phyloP scores from a whole-genome alignment of 2,888 invertebrate genomes.

The Merodon equestris region DNA sequence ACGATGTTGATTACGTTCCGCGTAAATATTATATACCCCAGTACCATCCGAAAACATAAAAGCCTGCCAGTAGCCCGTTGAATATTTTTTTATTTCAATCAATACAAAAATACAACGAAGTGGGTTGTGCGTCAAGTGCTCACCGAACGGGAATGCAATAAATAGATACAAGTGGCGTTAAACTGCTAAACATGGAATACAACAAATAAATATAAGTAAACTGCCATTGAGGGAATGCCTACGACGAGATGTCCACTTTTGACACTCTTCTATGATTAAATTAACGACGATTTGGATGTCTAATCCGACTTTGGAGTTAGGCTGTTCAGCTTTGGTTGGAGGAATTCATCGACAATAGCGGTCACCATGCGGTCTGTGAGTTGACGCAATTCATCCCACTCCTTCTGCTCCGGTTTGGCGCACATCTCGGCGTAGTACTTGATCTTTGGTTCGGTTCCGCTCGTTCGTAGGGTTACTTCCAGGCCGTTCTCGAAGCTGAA shows the following conservation, averaged over 20 bases:
- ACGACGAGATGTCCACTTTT: constrained; percentile 3
- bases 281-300: neutral
- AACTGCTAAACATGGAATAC: neutral
- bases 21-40: too few species aligned
- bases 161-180: too few species aligned
- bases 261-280: too few species aligned
- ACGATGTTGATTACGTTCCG: too few species aligned
- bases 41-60: too few species aligned
- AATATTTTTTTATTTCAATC: too few species aligned
- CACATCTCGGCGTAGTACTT: constrained; percentile 98
- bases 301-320: constrained; percentile 74
- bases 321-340: constrained; percentile 87
- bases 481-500: constrained; percentile 93
- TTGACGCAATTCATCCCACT: constrained; percentile 82
- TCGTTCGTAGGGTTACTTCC: constrained; percentile 93
- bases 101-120: neutral
- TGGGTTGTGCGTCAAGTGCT: too few species aligned
- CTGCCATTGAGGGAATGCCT: constrained; percentile 38
- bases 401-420: constrained; percentile 83
- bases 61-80: too few species aligned
- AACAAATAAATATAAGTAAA: constrained; percentile 5
- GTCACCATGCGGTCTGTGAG: constrained; percentile 87
- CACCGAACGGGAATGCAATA: too few species aligned
- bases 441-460: constrained; percentile 99
- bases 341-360: constrained; percentile 88